Base-by-base conservation (phyloP, 2,113 vertebrate genomes). In the Carassius gibelio region DNA sequence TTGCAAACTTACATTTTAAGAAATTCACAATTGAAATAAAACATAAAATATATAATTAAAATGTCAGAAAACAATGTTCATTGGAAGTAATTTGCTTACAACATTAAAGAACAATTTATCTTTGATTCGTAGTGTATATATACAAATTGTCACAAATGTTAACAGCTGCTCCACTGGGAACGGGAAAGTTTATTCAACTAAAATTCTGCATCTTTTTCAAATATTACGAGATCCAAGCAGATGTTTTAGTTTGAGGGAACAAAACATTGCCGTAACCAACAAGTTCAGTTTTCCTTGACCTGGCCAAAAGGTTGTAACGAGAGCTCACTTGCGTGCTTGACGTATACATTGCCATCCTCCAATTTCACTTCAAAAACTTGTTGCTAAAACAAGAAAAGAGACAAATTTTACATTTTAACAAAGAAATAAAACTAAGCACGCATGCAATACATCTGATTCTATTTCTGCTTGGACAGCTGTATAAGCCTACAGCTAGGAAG, bases 281-380 rank as follows among this genome's bases (percentile, higher is more conserved):
- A 42, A 62, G 19, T 38, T 93, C 88, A 91, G 61, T 75, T 90
- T 89, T 90, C 89, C 75, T 81, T 19, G 76, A 83, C 84, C 1
- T 50, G 80, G 50, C 88, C 87, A 75, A 94, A 92, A 66, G 92
- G 88, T 75, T 90, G 78, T 14, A 94, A 66, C 15, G 93, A 94
- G 15, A 95, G 94, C 85, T n/a, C 80, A 76, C 88, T 87, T 30
- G 34, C 11, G 14, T 94, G 93, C 89, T 93, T 94, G 88, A 94
- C 92, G 4, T 91, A 93, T 75, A 95, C 92, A 14, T 87, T 90
- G 68, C 89, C 92, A 3, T 93, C 91, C 59, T 94, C 92, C 83
- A 93, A 84, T 87, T 94, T 94, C 77, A 94, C 92, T 86, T 93
- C 91, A 83, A 93, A 91, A 74, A 95, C 92, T 87, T 90, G 90